A percentile compares a stretch with the other conserved stretches of the same genome.
Evolutionary conservation across 2,113 vertebrate genomes (phyloP).

Genomic region (Indicator indicator): DNA sequence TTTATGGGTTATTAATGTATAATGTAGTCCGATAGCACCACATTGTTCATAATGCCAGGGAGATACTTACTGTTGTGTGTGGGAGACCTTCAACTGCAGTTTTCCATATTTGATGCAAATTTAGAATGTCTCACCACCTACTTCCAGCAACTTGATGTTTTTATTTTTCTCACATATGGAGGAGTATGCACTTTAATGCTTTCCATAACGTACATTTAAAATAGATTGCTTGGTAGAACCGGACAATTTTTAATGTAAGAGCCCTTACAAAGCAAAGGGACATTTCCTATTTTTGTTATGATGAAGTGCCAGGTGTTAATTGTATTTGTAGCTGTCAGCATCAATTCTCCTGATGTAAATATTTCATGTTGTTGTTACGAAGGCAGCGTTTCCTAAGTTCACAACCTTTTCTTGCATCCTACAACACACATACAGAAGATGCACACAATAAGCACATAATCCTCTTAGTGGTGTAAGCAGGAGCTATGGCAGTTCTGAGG

Average conservation of each 20-base stretch:
- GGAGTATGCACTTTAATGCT: not conserved
- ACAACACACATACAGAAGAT: not conserved
- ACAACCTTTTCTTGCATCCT: not conserved
- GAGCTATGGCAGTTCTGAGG: not conserved
- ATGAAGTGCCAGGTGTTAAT: not conserved
- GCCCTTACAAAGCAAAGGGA: not conserved
- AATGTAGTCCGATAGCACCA: not conserved
- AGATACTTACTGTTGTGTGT: not conserved
- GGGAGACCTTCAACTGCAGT: not conserved
- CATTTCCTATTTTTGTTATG: not conserved
- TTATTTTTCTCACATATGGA: not conserved
- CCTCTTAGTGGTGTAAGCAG: not conserved
- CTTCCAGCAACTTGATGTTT: not conserved
- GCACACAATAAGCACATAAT: not conserved
- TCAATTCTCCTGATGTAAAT: not conserved
- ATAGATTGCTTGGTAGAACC: not conserved
- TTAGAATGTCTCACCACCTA: not conserved
- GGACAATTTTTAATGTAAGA: not conserved
- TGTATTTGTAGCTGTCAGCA: not conserved
- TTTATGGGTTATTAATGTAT: not conserved
- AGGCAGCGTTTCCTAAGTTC: not conserved
- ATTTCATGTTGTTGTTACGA: not conserved
- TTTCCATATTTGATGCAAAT: not conserved
- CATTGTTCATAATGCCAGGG: not conserved
- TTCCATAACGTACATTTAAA: not conserved